Conservation (phyloP, 2,113 vertebrate genomes). For the Cnemophilus loriae region DNA sequence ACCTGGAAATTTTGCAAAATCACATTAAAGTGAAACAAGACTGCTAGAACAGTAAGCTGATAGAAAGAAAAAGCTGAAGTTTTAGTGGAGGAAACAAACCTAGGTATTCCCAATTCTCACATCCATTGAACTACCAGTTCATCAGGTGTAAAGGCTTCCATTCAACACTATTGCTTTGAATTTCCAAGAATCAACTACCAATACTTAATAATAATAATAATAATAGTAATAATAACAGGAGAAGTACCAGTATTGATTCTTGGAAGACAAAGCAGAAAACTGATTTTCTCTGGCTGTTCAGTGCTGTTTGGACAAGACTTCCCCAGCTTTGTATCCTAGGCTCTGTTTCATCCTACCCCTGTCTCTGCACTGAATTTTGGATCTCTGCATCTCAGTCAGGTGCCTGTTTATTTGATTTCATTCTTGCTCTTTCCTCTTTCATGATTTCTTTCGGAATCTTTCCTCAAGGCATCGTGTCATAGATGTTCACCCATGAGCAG, state of each 20-base stretch:
- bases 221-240: neutral
- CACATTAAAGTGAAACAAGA: neutral
- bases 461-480: neutral
- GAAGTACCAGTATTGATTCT: too few species aligned
- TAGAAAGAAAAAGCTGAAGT: neutral
- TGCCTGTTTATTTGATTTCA: neutral
- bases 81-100: neutral
- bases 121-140: fast-evolving
- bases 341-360: fast-evolving
- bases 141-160: neutral
- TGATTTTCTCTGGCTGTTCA: neutral
- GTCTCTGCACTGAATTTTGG: neutral
- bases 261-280: neutral
- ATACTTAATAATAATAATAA: neutral
- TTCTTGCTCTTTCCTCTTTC: neutral
- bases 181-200: neutral
- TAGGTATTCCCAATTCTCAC: fast-evolving
- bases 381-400: neutral
- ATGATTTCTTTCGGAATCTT: neutral
- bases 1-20: neutral
- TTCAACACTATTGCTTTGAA: neutral
- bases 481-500: neutral
- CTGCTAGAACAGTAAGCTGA: neutral
- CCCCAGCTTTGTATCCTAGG: neutral
- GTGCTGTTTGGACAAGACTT: neutral